Conservation (phyloP, 2,797 vertebrate genomes). For the Gambusia yucatana region DNA sequence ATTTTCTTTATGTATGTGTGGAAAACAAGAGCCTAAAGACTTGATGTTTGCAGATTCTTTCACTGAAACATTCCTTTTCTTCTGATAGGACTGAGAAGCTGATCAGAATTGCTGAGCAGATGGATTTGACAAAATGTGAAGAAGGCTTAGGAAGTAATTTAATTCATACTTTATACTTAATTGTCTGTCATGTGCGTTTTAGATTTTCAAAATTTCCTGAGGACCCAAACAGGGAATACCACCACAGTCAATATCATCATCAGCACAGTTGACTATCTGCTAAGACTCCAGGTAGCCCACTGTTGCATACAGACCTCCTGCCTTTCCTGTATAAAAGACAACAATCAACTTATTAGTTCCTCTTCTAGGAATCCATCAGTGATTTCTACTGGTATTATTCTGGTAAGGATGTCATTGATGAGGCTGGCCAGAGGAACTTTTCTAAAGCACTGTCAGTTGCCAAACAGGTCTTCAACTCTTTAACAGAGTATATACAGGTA, state of each 20-base stretch:
- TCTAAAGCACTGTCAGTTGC: constrained; percentile 95
- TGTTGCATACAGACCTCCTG: not conserved
- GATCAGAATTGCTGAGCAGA: not conserved
- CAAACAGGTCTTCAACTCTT: constrained; percentile 99
- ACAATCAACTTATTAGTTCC: not conserved
- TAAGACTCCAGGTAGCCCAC: constrained; percentile 90
- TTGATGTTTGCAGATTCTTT: not conserved
- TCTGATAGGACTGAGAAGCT: not conserved
- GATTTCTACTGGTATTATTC: constrained; percentile 99
- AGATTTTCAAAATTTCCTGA: constrained; percentile 99
- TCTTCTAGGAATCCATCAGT: constrained; percentile 94
- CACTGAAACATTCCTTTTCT: not conserved
- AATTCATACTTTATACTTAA: not conserved
- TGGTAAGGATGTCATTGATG: constrained; percentile 96
- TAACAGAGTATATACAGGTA: constrained; percentile 99
- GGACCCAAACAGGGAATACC: constrained; percentile 98
- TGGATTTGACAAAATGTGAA: not conserved
- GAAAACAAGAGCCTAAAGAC: not conserved
- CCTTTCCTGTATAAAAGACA: not conserved
- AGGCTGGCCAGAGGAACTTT: constrained; percentile 96
- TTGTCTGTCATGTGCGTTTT: constrained; percentile 1
- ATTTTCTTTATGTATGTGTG: not conserved
- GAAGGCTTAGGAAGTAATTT: not conserved
- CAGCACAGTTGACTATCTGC: constrained; percentile 96
- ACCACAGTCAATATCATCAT: constrained; percentile 99